Conservation (phyloP, 1,140 invertebrate genomes). For the Tetramorium alpestre region DNA sequence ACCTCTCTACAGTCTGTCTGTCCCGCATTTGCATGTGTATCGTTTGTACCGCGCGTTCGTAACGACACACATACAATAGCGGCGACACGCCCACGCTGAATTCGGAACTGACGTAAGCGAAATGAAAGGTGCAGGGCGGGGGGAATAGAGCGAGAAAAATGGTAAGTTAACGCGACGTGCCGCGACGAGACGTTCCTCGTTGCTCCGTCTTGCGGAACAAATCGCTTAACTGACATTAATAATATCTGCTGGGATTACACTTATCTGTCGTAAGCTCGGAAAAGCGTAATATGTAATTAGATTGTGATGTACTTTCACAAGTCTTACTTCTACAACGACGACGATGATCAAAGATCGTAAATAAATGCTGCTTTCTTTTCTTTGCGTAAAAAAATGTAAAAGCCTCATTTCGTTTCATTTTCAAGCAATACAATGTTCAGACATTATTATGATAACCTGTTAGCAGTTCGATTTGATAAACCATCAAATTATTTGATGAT, state of each 20-base stretch:
- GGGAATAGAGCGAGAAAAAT: conserved; percentile 29
- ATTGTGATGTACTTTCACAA: conserved; percentile 7
- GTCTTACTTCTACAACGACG: background rate
- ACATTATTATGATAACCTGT: background rate
- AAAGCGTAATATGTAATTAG: conserved; percentile 21
- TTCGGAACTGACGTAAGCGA: conserved; percentile 56
- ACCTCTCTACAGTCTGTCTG: background rate
- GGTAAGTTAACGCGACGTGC: conserved; percentile 16
- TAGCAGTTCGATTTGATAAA: background rate
- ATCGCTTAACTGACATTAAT: conserved; percentile 32
- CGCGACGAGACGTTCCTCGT: background rate
- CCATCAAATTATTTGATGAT: background rate
- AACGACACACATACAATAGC: background rate
- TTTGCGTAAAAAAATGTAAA: background rate
- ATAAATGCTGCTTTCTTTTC: background rate
- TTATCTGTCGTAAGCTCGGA: conserved; percentile 1
- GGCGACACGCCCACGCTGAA: conserved; percentile 51
- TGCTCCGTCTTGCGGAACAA: conserved; percentile 7
- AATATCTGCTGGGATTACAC: conserved; percentile 2
- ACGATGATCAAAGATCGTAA: background rate
- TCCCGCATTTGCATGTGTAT: conserved; percentile 43
- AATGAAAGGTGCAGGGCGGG: conserved; percentile 19
- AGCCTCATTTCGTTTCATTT: background rate
- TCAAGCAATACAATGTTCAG: too few relatives aligned
- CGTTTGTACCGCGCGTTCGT: background rate